A percentile compares a stretch with the other conserved stretches of the same genome.
Evolutionary conservation across 2,888 invertebrate genomes (phyloP).

Genomic region (Melolontha melolontha): DNA sequence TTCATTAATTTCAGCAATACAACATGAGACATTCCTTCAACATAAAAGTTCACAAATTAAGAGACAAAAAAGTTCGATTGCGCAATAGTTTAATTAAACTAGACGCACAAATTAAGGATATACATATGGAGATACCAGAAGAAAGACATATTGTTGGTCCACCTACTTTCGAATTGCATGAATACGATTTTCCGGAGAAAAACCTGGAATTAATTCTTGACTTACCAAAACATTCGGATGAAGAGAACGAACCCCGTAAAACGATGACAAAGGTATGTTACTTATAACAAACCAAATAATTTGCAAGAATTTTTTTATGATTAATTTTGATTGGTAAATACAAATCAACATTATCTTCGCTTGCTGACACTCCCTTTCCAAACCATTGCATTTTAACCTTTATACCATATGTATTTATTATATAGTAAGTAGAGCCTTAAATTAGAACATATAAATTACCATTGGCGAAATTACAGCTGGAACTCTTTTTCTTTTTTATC

Average conservation of each 20-base stretch:
- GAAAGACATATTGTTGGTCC: constrained; percentile 66
- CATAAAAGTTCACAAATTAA: constrained; percentile 62
- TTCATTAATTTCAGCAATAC: constrained; percentile 66
- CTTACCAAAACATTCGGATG: constrained; percentile 47
- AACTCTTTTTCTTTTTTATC: too few relatives aligned
- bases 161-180: constrained; percentile 66
- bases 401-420: too few relatives aligned
- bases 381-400: too few relatives aligned
- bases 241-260: constrained; percentile 49
- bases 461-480: too few relatives aligned
- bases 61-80: constrained; percentile 64
- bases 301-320: too few relatives aligned
- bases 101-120: constrained; percentile 63
- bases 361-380: too few relatives aligned
- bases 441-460: too few relatives aligned
- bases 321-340: too few relatives aligned
- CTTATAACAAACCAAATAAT: too few relatives aligned
- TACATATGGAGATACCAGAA: constrained; percentile 72
- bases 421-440: too few relatives aligned
- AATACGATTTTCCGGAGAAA: constrained; percentile 73
- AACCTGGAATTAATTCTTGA: constrained; percentile 48
- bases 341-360: too few relatives aligned
- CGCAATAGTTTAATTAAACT: constrained; percentile 61
- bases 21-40: constrained; percentile 68
- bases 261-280: constrained; percentile 18